Percentiles rank a stretch among this genome's conserved stretches.
These are phyloP conservation scores for Lucilia sericata DNA, from an alignment of 1,140 invertebrate genomes.

Conservation along the genomic window DNA sequence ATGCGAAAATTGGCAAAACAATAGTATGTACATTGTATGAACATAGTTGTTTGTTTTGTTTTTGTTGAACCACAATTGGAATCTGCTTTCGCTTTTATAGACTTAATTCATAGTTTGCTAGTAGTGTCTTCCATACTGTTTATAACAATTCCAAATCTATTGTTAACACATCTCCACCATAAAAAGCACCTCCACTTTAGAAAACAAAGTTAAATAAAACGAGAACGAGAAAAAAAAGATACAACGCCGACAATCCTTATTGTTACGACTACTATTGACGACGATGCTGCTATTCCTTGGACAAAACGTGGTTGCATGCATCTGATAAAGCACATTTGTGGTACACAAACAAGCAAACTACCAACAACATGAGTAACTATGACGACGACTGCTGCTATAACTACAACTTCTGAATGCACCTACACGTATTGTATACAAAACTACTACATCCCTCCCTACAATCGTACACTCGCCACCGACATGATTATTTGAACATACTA, in stretches of 20 bases:
- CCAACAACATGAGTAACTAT: background rate
- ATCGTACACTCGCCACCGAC: background rate
- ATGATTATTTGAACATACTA: background rate
- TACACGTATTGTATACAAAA: conserved; percentile 7
- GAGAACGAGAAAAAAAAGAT: background rate
- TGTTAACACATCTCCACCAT: conserved; percentile 29
- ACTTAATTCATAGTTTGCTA: background rate
- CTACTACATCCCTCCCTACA: background rate
- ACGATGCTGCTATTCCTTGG: background rate
- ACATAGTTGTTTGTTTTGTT: background rate
- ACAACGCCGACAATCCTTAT: conserved; percentile 32
- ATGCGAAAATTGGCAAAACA: conserved; percentile 32
- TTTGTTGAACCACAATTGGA: conserved; percentile 4
- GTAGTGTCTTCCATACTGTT: background rate
- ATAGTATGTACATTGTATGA: background rate
- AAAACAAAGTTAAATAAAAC: background rate
- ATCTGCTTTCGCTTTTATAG: conserved; percentile 41
- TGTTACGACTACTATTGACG: background rate
- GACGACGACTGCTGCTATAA: background rate
- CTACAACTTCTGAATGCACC: background rate
- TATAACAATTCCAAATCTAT: conserved; percentile 29
- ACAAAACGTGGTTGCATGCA: conserved; percentile 44
- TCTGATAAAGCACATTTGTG: conserved; percentile 36
- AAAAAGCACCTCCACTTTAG: background rate
- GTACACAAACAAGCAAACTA: background rate